phyloP scores from a whole-genome alignment of 1,140 invertebrate species.

The Drosophila setifemur region DNA sequence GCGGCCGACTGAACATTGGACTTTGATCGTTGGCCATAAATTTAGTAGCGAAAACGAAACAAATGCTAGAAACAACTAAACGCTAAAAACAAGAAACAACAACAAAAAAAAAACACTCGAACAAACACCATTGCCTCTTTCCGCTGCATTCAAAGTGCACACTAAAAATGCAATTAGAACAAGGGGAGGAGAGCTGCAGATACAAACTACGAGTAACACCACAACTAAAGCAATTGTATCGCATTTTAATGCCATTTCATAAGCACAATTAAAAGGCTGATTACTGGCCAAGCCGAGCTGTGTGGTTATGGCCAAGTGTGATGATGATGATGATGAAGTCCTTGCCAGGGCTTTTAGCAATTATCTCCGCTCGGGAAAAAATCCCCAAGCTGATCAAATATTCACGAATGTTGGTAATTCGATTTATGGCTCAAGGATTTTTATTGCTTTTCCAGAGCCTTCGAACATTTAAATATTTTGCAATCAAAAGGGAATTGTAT shows the following conservation, averaged over 20 bases:
- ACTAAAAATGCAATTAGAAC: slow-evolving; percentile 28
- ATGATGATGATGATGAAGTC: neutral
- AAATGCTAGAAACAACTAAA: slow-evolving; percentile 40
- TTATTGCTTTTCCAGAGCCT: too few relatives aligned
- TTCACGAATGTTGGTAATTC: too few relatives aligned
- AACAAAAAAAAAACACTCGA: too few relatives aligned
- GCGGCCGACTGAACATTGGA: slow-evolving; percentile 74
- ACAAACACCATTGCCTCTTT: neutral
- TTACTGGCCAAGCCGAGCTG: neutral
- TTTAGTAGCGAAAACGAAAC: slow-evolving; percentile 64
- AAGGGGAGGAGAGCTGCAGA: neutral
- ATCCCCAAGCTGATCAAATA: too few relatives aligned
- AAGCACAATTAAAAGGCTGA: slow-evolving; percentile 20
- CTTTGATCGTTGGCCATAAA: slow-evolving; percentile 77
- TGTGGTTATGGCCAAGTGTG: neutral
- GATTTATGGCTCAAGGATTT: too few relatives aligned
- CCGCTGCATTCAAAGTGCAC: slow-evolving; percentile 30
- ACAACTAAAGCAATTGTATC: slow-evolving; percentile 1
- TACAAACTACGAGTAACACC: too few relatives aligned
- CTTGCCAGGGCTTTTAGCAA: neutral
- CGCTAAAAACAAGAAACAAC: slow-evolving; percentile 49
- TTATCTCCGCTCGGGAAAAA: too few relatives aligned
- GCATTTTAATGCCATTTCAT: slow-evolving; percentile 19
- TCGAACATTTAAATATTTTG: too few relatives aligned
- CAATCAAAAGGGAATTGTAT: too few relatives aligned